Evolutionary conservation across 2,113 vertebrate genomes (phyloP), one percentile per base, ranked within the genome.

Genomic region (Microcebus tavaratra): DNA sequence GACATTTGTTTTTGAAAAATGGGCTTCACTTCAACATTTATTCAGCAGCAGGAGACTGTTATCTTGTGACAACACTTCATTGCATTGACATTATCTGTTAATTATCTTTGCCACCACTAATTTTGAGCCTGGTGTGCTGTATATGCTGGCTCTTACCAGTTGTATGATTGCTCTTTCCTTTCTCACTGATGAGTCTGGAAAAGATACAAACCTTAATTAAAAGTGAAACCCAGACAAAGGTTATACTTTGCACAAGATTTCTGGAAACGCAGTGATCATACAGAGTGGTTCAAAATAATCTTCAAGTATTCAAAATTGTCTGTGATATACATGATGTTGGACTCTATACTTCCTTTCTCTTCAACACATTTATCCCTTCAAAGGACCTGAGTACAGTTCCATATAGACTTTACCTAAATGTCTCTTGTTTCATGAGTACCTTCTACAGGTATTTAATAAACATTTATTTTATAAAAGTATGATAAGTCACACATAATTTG

Each of bases 1-100:
- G 90, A 95, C 86, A 76, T 97, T 92, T 94, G 63, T n/a, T 94
- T 98, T 94, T 96, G 75, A 88, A 92, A 87, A 96, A 95, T 72
- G 29, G 59, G 59, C 31, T 90, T 73, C 15, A 3, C 79, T 87
- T 79, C 84, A 92, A 88, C 94, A 81, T 95, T 91, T 90, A 42
- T 87, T 13, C 14, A 93, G 90, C 95, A 90, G 90, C 90, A 59
- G 95, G 96, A 94, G 88, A 65, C 55, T 17, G 6, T 96, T 95
- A 65, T 87, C 80, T 88, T 89, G 79, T 89, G 94, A 94, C 90
- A 93, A 92, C 70, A 87, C 92, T 87, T 95, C 55, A 79, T 15
- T 36, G 68, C 67, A 34, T 80, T 96, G 97, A 97, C 95, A 96
- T 97, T 97, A 96, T 95, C 95, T 94, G 95, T 88, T 97, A 96